A percentile compares a stretch with the other conserved stretches of the same genome.
phyloP scores from a whole-genome alignment of 2,797 vertebrate genomes.

The Pygocentrus nattereri region DNA sequence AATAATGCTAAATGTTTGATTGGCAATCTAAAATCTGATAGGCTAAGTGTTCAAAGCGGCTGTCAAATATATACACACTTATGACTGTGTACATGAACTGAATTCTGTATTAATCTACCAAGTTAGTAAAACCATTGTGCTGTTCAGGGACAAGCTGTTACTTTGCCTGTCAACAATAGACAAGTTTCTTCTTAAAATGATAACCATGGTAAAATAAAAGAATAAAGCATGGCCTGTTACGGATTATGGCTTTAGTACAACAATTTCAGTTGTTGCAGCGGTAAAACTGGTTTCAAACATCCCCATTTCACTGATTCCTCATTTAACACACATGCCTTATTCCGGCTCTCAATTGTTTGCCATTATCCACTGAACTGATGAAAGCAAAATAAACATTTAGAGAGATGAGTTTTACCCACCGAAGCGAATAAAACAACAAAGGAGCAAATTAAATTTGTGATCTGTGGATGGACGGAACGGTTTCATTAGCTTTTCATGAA shows the following conservation, averaged over 20 bases:
- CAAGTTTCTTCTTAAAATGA: too few species aligned
- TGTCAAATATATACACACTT: too few species aligned
- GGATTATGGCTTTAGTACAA: neutral
- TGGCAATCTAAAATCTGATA: too few species aligned
- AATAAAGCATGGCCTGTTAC: too few species aligned
- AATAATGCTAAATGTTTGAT: too few species aligned
- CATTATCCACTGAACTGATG: neutral
- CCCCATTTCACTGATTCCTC: neutral
- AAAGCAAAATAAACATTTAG: neutral
- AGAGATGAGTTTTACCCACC: neutral
- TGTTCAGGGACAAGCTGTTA: too few species aligned
- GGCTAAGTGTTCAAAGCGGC: too few species aligned
- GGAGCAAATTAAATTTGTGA: neutral
- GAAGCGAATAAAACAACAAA: neutral
- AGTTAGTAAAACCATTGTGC: too few species aligned
- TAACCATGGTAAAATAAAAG: too few species aligned
- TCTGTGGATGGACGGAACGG: neutral
- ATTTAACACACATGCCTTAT: neutral
- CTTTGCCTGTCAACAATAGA: too few species aligned
- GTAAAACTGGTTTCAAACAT: neutral
- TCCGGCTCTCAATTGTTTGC: neutral
- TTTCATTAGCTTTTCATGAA: slow-evolving; percentile 1
- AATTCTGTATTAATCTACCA: too few species aligned
- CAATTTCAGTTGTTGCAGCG: neutral
- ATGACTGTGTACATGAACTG: too few species aligned